Conservation (phyloP, 1,140 invertebrate species). For the Drosophila neocordata region DNA sequence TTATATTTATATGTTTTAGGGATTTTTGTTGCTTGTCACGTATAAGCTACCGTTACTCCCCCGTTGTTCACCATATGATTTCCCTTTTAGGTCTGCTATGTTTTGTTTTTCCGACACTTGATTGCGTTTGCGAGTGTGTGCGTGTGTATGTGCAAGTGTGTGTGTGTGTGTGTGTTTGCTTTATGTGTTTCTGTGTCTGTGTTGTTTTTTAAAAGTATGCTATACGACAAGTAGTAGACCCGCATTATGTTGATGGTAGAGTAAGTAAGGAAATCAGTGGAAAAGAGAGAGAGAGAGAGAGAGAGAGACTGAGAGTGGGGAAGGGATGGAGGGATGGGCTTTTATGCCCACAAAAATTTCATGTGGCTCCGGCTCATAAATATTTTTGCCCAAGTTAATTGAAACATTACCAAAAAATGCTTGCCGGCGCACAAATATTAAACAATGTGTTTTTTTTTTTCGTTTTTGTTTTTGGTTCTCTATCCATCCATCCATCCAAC, state of each 20-base stretch:
- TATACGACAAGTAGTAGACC: slow-evolving; percentile 65
- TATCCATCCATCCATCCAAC: background rate
- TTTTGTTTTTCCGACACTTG: slow-evolving; percentile 72
- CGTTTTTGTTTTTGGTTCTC: background rate
- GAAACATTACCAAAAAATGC: slow-evolving; percentile 78
- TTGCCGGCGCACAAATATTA: slow-evolving; percentile 67
- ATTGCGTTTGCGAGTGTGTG: slow-evolving; percentile 54
- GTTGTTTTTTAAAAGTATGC: slow-evolving; percentile 62
- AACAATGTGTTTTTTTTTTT: slow-evolving; percentile 46
- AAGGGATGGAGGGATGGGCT: slow-evolving; percentile 40
- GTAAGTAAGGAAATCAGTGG: slow-evolving; percentile 11
- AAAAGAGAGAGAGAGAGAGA: slow-evolving; percentile 1
- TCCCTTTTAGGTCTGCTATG: slow-evolving; percentile 44
- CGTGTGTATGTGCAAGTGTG: slow-evolving; percentile 24
- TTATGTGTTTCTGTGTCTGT: slow-evolving; percentile 25
- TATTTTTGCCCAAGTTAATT: slow-evolving; percentile 79
- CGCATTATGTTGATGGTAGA: slow-evolving; percentile 67
- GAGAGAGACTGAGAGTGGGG: background rate
- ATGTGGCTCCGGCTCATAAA: slow-evolving; percentile 59
- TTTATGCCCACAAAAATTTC: slow-evolving; percentile 69
- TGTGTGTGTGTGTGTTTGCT: slow-evolving; percentile 31
- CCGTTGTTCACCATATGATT: background rate
- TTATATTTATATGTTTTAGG: background rate
- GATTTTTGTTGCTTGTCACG: slow-evolving; percentile 52
- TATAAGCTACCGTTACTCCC: slow-evolving; percentile 41